These are phyloP conservation scores for Sitta europaea DNA, from an alignment of 2,113 vertebrate genomes.

Conservation along the genomic window DNA sequence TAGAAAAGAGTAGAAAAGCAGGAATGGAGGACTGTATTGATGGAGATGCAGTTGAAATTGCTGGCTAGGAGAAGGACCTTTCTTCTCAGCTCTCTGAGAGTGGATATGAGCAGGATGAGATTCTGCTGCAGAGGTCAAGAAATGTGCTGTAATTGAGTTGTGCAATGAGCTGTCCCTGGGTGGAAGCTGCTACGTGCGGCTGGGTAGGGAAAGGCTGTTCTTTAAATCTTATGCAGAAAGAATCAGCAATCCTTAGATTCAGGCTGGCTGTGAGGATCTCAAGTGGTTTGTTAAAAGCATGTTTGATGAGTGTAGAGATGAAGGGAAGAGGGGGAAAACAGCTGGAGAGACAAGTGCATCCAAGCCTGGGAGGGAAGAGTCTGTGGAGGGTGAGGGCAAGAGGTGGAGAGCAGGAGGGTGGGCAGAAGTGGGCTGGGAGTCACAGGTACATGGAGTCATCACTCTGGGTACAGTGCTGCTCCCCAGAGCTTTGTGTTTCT, in stretches of 20 bases:
- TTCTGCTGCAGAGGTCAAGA: neutral
- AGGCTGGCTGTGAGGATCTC: neutral
- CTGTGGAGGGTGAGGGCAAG: rapidly evolving
- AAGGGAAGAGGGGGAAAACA: neutral
- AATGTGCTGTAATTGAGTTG: neutral
- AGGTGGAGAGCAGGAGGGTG: neutral
- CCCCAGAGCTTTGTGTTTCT: neutral
- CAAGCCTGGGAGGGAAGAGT: neutral
- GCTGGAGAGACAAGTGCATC: neutral
- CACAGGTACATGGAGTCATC: rapidly evolving
- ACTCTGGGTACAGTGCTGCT: neutral
- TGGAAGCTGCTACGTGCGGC: neutral
- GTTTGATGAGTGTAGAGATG: neutral
- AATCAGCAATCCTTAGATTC: neutral
- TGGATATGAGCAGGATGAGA: neutral
- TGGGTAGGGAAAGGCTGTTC: neutral
- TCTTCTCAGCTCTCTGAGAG: neutral
- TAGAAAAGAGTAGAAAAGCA: neutral
- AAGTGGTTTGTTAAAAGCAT: slow-evolving; percentile 29
- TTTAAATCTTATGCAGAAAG: neutral
- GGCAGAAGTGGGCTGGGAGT: neutral
- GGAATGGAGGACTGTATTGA: neutral
- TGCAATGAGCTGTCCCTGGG: neutral
- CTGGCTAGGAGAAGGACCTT: neutral
- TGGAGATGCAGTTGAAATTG: neutral